Evolutionary conservation across 92 coral and sea anemone genomes (phyloP).

Genomic region (Bergia sp.): DNA sequence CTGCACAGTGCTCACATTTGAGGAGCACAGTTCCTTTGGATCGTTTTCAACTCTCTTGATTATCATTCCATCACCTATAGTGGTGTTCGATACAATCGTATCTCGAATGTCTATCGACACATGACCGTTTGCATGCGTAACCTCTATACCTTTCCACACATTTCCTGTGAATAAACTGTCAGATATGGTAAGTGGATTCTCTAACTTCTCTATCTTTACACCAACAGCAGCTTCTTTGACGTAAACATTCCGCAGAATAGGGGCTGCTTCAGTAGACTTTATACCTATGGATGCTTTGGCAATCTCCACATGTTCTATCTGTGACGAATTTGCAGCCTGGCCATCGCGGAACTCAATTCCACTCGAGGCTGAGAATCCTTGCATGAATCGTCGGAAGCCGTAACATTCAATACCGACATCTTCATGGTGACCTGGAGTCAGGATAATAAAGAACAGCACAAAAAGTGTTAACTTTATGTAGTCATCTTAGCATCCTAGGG

Average conservation of each 20-base stretch:
- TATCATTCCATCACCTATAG: no score
- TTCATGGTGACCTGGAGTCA: conserved; percentile 22
- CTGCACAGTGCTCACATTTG: no score
- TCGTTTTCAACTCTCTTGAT: no score
- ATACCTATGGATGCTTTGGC: conserved; percentile 56
- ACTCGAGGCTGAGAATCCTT: conserved; percentile 38
- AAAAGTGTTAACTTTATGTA: background rate
- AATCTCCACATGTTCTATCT: conserved; percentile 53
- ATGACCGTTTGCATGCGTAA: conserved; percentile 8
- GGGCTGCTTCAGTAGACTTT: conserved; percentile 38
- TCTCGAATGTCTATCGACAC: conserved; percentile 36
- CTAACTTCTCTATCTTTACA: conserved; percentile 15
- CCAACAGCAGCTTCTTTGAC: conserved; percentile 47
- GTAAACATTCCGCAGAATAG: conserved; percentile 47
- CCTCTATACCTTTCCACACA: conserved; percentile 52
- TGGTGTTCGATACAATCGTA: conserved; percentile 29
- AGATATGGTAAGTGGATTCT: conserved; percentile 49
- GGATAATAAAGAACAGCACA: no score
- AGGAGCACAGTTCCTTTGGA: no score
- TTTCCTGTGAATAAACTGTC: conserved; percentile 46
- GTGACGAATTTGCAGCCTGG: conserved; percentile 27
- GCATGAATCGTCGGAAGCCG: background rate
- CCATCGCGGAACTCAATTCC: conserved; percentile 60
- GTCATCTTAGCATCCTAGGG: no score
- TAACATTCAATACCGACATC: conserved; percentile 67